Base-by-base conservation (phyloP, 1,140 invertebrate genomes). In the Atta cephalotes region DNA sequence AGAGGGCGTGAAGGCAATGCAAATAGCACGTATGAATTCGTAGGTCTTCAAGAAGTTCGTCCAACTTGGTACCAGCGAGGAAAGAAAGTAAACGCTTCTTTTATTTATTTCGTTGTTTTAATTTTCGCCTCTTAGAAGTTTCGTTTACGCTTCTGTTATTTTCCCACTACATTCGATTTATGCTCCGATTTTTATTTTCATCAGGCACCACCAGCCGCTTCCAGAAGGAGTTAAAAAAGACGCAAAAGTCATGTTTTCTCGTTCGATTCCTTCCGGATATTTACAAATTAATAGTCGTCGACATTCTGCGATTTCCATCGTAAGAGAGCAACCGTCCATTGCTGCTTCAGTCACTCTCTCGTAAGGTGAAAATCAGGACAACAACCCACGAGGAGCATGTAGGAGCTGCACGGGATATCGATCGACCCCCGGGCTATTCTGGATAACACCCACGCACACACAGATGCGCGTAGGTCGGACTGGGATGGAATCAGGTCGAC, bases 321-420 rank as follows among this genome's bases (percentile, higher is more conserved):
- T 35, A 35, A 82, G 79, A 45, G 66, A 45, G 56, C 45, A 58
- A 60, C 28, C 31, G 28, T 9, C 45, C 53, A 45, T 10, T 0
- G n/a, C 12, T 0, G n/a, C 12, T n/a, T 16, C 76, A 16, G 18
- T 72, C 45, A 51, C 62, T 71, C 45, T 63, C 25, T 45, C 63
- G 60, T 53, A 76, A 91, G 87, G 77, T 80, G 51, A 70, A 89
- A 92, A 87, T 76, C 88, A 88, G 92, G 92, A 89, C 92, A 90
- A 92, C 92, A 92, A 92, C 92, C 92, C 89, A 91, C 71, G 82
- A 87, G 85, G 70, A 76, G 72, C 39, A 74, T 68, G 31, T 49
- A 79, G 60, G 65, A 62, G 56, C 60, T 81, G 56, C 84, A 68
- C 25, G 58, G 71, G 89, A 85, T 92, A 92, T 92, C 90, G 92